These are phyloP conservation scores for Nymphicus hollandicus DNA, from an alignment of 2,113 vertebrate species.

Conservation along the genomic window DNA sequence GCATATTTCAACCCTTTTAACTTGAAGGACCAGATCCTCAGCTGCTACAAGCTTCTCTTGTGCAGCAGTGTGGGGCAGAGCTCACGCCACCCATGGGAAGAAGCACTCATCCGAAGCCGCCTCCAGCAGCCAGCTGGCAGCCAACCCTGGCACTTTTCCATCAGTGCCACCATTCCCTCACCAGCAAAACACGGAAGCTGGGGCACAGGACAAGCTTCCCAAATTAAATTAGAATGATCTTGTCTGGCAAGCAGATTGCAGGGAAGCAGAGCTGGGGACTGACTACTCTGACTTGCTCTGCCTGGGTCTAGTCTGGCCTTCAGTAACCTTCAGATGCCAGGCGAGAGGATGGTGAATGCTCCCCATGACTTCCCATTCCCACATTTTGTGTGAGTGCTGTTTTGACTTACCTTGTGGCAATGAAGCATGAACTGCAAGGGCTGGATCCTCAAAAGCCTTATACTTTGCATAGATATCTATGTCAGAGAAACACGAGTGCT, in stretches of 20 bases:
- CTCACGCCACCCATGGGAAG: conserved; percentile 14
- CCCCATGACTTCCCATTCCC: neutral
- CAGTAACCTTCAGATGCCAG: neutral
- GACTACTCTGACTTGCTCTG: conserved; percentile 8
- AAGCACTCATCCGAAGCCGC: neutral
- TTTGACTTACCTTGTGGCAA: conserved; percentile 43
- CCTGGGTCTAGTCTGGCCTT: neutral
- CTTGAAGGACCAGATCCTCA: conserved; percentile 40
- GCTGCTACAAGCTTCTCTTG: neutral
- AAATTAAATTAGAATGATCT: neutral
- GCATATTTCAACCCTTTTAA: conserved; percentile 36
- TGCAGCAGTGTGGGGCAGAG: neutral
- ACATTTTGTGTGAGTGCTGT: neutral
- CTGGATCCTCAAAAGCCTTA: neutral
- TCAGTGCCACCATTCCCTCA: neutral
- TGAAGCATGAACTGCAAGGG: conserved; percentile 4
- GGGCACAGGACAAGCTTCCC: neutral
- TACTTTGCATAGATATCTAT: conserved; percentile 47
- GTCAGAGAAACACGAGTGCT: neutral
- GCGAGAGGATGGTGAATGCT: neutral
- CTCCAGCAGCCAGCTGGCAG: conserved; percentile 25
- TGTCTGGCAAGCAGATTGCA: neutral
- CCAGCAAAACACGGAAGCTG: neutral
- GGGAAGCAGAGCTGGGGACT: neutral
- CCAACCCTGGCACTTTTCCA: neutral